Conservation (phyloP, 2,113 vertebrate genomes). For the Tragelaphus buxtoni region DNA sequence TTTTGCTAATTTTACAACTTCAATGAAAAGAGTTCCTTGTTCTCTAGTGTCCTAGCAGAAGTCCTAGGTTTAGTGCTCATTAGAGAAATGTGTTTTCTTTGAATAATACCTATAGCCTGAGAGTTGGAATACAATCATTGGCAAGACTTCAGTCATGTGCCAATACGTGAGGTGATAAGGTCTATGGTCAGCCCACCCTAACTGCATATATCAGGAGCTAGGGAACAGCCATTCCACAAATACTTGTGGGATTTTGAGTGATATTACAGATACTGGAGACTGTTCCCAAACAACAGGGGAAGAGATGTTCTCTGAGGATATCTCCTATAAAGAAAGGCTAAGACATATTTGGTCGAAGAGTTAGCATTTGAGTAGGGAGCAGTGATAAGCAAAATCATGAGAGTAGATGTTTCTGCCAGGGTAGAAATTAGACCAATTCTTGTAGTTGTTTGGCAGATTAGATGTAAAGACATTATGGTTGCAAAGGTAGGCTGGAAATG, state of each 20-base stretch:
- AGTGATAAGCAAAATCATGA: background rate
- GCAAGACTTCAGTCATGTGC: background rate
- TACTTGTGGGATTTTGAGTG: background rate
- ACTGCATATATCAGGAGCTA: background rate
- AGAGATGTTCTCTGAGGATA: background rate
- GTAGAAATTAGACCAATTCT: background rate
- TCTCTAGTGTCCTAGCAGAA: background rate
- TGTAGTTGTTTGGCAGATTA: background rate
- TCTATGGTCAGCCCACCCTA: background rate
- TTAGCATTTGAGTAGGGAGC: background rate
- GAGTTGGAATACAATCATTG: background rate
- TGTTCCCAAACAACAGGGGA: background rate
- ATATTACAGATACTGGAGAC: background rate
- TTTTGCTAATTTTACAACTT: background rate
- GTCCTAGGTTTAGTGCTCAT: background rate
- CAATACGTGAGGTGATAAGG: background rate
- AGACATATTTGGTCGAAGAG: background rate
- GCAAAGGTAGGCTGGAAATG: background rate
- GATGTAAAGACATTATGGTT: background rate
- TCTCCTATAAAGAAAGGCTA: background rate
- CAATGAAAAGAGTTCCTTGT: background rate
- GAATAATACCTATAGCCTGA: background rate
- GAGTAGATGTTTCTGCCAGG: background rate
- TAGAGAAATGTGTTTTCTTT: background rate
- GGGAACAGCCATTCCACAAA: background rate